Evolutionary conservation across 2,113 vertebrate genomes (phyloP).

Genomic region (Brachionichthys hirsutus): DNA sequence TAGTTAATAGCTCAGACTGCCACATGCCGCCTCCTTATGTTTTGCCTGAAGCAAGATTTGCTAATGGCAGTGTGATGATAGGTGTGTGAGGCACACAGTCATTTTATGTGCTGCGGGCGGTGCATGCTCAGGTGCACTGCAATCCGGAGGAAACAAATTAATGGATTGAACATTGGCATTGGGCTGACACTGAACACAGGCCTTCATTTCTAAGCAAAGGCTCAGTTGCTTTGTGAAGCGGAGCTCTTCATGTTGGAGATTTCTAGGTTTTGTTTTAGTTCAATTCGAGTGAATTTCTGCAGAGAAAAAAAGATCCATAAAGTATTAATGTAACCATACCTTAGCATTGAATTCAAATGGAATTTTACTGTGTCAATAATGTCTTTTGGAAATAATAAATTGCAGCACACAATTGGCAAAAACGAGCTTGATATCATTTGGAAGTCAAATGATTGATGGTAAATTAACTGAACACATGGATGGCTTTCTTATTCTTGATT

Average conservation of each 20-base stretch:
- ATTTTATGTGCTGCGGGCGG: slow-evolving; percentile 35
- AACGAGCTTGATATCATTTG: not conserved
- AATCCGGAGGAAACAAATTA: slow-evolving; percentile 43
- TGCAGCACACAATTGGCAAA: not conserved
- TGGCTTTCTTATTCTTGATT: slow-evolving; percentile 21
- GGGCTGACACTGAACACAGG: slow-evolving; percentile 39
- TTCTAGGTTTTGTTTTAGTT: not conserved
- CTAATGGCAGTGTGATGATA: slow-evolving; percentile 33
- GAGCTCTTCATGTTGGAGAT: not conserved
- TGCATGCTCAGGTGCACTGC: slow-evolving; percentile 35
- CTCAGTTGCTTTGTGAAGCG: not conserved
- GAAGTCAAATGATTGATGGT: no score
- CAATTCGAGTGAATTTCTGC: not conserved
- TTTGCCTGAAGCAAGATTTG: slow-evolving; percentile 30
- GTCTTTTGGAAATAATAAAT: no score
- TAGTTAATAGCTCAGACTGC: slow-evolving; percentile 33
- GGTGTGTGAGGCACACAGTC: slow-evolving; percentile 26
- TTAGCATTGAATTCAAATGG: no score
- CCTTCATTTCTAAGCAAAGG: slow-evolving; percentile 21
- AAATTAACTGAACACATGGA: slow-evolving; percentile 4
- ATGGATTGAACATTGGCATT: slow-evolving; percentile 29
- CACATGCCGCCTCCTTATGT: slow-evolving; percentile 16
- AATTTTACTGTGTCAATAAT: no score
- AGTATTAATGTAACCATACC: not conserved
- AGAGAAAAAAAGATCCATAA: slow-evolving; percentile 3